Percentiles rank a stretch among this genome's conserved stretches.
Evolutionary conservation across 37 sponge, comb jelly and placozoan genomes (phyloP).

Genomic region (Halisarca cf. caerulea): DNA sequence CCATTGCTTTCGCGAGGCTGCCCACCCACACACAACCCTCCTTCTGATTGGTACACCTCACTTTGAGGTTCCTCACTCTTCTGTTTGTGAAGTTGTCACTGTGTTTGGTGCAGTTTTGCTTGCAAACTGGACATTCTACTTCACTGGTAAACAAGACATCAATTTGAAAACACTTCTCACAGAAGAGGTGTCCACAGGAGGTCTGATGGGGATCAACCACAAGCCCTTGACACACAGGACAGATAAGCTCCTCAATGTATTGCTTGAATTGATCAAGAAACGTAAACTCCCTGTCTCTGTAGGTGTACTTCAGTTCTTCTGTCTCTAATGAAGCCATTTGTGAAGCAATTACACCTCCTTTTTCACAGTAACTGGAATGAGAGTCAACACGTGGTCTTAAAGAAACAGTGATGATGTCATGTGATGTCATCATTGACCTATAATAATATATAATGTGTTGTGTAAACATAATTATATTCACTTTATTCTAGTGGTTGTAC

Average conservation of each 20-base stretch:
- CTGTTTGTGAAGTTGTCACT: background rate
- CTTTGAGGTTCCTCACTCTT: background rate
- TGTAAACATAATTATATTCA: too few relatives aligned
- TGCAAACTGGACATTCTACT: background rate
- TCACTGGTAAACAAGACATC: background rate
- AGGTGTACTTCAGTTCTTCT: background rate
- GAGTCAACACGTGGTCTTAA: too few relatives aligned
- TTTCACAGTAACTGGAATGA: too few relatives aligned
- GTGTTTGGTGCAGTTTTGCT: background rate
- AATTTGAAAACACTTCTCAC: background rate
- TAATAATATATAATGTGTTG: too few relatives aligned
- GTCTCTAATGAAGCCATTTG: background rate
- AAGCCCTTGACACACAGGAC: background rate
- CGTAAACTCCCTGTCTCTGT: background rate
- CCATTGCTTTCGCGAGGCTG: background rate
- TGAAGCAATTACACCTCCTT: too few relatives aligned
- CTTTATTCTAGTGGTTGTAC: too few relatives aligned
- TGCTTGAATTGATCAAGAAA: background rate
- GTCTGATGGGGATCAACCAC: background rate
- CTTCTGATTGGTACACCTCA: background rate
- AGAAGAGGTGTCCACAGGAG: constrained; percentile 16
- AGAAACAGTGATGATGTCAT: too few relatives aligned
- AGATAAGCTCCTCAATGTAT: background rate
- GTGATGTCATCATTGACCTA: too few relatives aligned
- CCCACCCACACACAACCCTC: background rate